Percentiles rank a stretch among this genome's conserved stretches.
These are phyloP conservation scores for Eilema depressum DNA, from an alignment of 2,888 invertebrate genomes.

Conservation along the genomic window DNA sequence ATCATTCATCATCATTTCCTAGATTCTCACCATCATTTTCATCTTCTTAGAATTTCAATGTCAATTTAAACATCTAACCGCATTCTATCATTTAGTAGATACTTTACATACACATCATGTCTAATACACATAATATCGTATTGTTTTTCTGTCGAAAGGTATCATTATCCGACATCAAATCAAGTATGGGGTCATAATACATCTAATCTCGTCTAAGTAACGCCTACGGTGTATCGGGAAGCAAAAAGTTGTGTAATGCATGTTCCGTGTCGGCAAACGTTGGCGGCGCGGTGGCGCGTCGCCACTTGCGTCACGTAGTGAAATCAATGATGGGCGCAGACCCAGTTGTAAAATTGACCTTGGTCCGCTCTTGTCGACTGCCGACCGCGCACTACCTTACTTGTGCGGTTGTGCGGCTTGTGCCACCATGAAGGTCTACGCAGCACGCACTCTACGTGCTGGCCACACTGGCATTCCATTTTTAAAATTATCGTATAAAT, in stretches of 20 bases:
- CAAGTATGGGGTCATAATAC: slow-evolving; percentile 46
- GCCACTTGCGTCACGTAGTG: slow-evolving; percentile 76
- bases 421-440: slow-evolving; percentile 50
- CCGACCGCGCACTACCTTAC: slow-evolving; percentile 40
- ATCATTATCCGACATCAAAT: slow-evolving; percentile 57
- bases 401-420: background rate
- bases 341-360: slow-evolving; percentile 83
- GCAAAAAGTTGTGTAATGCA: slow-evolving; percentile 69
- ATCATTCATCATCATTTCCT: slow-evolving; percentile 11
- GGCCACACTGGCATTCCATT: slow-evolving; percentile 47
- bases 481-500: slow-evolving; percentile 47
- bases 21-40: background rate
- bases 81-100: slow-evolving; percentile 34
- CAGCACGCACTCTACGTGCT: slow-evolving; percentile 24
- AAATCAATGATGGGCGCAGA: slow-evolving; percentile 79
- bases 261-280: slow-evolving; percentile 60
- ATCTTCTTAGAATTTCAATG: slow-evolving; percentile 33
- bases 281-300: slow-evolving; percentile 54
- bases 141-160: slow-evolving; percentile 53
- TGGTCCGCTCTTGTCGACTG: slow-evolving; percentile 61
- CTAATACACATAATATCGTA: slow-evolving; percentile 40
- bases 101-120: slow-evolving; percentile 21
- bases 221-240: slow-evolving; percentile 58
- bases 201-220: slow-evolving; percentile 52
- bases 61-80: slow-evolving; percentile 41